A percentile compares a stretch with the other conserved stretches of the same genome.
Conservation (phyloP, 2,113 vertebrate genomes). For the Chrysemys picta region DNA sequence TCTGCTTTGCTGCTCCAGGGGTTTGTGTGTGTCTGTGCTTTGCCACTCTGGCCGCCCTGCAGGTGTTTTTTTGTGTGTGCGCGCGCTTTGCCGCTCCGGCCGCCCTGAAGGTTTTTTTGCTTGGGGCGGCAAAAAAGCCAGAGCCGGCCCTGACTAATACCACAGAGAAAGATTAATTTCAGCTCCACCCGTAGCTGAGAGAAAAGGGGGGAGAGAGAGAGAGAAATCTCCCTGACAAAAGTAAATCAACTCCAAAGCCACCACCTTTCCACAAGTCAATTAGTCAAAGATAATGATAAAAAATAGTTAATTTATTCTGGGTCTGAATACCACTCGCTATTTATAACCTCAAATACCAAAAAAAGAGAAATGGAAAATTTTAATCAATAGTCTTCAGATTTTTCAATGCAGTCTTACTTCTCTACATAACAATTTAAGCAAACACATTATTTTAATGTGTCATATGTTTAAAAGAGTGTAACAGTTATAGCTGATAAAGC, state of each 20-base stretch:
- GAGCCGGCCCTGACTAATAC: too few species aligned
- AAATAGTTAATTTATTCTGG: background rate
- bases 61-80: too few species aligned
- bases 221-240: background rate
- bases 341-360: background rate
- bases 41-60: too few species aligned
- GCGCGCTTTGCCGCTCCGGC: too few species aligned
- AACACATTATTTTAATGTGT: background rate
- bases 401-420: background rate
- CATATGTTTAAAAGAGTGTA: background rate
- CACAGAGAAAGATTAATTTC: background rate
- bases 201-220: background rate
- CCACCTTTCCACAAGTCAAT: too few species aligned
- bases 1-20: too few species aligned
- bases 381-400: fast-evolving
- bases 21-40: too few species aligned
- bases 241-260: background rate
- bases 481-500: background rate
- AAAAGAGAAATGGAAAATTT: background rate
- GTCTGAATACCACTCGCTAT: background rate
- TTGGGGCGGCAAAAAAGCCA: too few species aligned
- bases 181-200: background rate
- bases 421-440: background rate
- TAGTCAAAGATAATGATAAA: background rate
- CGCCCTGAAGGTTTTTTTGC: too few species aligned